These are phyloP conservation scores for Meganola albula DNA, from an alignment of 2,888 invertebrate genomes.

Conservation along the genomic window DNA sequence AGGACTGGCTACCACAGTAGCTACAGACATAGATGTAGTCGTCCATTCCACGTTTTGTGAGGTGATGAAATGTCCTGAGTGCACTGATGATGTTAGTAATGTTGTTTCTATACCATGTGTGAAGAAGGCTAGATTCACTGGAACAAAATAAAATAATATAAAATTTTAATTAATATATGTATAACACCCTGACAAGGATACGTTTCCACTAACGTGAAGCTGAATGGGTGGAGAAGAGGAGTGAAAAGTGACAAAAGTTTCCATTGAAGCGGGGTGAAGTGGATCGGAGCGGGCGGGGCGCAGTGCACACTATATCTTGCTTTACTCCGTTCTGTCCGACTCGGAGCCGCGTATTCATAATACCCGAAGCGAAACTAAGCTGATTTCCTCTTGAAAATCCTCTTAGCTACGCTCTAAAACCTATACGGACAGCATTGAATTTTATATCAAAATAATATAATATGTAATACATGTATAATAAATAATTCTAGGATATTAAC, in stretches of 20 bases:
- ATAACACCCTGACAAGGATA: neutral
- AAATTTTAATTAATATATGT: neutral
- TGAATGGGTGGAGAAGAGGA: too few species aligned
- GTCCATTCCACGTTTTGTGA: constrained; percentile 46
- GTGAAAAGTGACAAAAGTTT: neutral
- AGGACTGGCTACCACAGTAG: constrained; percentile 38
- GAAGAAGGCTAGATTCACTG: constrained; percentile 60
- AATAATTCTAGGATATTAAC: too few species aligned
- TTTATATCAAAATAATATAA: too few species aligned
- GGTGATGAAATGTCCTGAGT: constrained; percentile 42
- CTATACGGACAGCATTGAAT: too few species aligned
- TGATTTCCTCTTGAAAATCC: too few species aligned
- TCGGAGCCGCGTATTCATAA: too few species aligned
- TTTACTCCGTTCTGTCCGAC: too few species aligned
- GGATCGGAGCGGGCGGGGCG: too few species aligned
- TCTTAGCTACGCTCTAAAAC: too few species aligned
- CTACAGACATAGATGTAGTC: constrained; percentile 43
- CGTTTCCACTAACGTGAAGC: neutral
- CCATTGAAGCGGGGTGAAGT: neutral
- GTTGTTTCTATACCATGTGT: constrained; percentile 57
- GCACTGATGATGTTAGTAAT: constrained; percentile 42
- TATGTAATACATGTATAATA: too few species aligned
- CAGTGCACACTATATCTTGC: too few species aligned
- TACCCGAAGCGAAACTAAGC: too few species aligned
- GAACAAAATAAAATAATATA: constrained; percentile 25